Conservation (phyloP, 1,140 invertebrate species). For the Drosophila sproati region DNA sequence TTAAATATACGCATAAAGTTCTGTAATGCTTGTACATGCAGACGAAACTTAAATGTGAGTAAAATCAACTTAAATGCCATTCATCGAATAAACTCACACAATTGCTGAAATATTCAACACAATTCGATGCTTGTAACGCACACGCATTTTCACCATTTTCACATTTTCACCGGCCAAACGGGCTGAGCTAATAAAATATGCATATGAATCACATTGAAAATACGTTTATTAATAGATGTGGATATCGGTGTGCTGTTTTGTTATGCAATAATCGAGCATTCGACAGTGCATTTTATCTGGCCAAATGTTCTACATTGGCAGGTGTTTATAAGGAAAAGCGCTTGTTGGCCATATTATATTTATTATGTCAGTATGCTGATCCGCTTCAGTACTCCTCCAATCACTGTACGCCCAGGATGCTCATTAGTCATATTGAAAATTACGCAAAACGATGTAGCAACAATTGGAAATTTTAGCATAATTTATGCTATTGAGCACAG, state of each 20-base stretch:
- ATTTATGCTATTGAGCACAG: conserved; percentile 60
- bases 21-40: background rate
- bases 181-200: conserved; percentile 64
- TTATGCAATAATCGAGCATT: conserved; percentile 56
- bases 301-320: conserved; percentile 35
- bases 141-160: conserved; percentile 2
- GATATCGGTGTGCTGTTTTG: conserved; percentile 47
- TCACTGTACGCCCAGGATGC: background rate
- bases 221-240: conserved; percentile 74
- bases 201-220: conserved; percentile 60
- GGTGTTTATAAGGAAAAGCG: conserved; percentile 44
- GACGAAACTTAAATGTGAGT: background rate
- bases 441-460: conserved; percentile 55
- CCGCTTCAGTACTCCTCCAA: background rate
- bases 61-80: conserved; percentile 9
- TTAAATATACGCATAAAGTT: background rate
- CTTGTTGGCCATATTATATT: conserved; percentile 12
- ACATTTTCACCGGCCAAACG: background rate
- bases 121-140: background rate
- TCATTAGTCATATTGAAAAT: conserved; percentile 70
- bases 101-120: conserved; percentile 26
- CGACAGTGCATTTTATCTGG: conserved; percentile 57
- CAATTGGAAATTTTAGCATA: conserved; percentile 56
- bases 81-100: conserved; percentile 19
- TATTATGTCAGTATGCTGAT: background rate